phyloP scores from a whole-genome alignment of 2,888 invertebrate species.

The Polymixis flavicincta region DNA sequence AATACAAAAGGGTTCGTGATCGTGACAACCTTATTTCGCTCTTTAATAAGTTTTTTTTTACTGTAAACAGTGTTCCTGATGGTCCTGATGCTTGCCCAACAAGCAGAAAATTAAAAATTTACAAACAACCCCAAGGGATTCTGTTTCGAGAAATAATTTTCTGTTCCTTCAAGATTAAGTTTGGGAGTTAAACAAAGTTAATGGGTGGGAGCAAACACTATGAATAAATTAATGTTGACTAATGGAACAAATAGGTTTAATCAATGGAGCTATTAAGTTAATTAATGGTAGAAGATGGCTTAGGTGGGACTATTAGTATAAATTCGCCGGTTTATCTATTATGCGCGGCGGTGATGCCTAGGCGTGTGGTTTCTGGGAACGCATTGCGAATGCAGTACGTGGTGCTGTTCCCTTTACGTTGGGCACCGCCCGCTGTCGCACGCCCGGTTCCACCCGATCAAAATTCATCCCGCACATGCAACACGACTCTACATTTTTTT shows the following conservation, averaged over 20 bases:
- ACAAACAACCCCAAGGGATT: conserved; percentile 77
- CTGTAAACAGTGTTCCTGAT: conserved; percentile 81
- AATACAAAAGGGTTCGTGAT: conserved; percentile 68
- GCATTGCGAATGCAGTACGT: conserved; percentile 67
- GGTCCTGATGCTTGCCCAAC: conserved; percentile 81
- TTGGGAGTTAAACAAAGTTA: conserved; percentile 75
- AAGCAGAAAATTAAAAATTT: conserved; percentile 86
- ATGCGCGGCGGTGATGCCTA: conserved; percentile 42
- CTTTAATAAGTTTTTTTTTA: conserved; percentile 78
- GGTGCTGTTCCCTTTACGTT: conserved; percentile 59
- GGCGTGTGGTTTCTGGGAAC: conserved; percentile 63
- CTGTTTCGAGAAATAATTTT: conserved; percentile 76
- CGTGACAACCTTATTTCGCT: conserved; percentile 78
- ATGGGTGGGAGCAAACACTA: conserved; percentile 71
- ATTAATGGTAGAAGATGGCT: conserved; percentile 31
- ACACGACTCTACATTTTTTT: conserved; percentile 75
- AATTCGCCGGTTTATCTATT: conserved; percentile 38
- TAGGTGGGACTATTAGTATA: conserved; percentile 20
- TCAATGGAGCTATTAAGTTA: conserved; percentile 47
- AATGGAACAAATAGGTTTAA: conserved; percentile 54
- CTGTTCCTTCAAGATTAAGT: conserved; percentile 76
- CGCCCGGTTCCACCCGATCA: conserved; percentile 72
- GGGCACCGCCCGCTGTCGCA: conserved; percentile 60
- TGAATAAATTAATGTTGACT: conserved; percentile 64
- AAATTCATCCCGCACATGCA: conserved; percentile 79